Base-by-base conservation (phyloP, 2,113 vertebrate species). In the Notechis scutatus region DNA sequence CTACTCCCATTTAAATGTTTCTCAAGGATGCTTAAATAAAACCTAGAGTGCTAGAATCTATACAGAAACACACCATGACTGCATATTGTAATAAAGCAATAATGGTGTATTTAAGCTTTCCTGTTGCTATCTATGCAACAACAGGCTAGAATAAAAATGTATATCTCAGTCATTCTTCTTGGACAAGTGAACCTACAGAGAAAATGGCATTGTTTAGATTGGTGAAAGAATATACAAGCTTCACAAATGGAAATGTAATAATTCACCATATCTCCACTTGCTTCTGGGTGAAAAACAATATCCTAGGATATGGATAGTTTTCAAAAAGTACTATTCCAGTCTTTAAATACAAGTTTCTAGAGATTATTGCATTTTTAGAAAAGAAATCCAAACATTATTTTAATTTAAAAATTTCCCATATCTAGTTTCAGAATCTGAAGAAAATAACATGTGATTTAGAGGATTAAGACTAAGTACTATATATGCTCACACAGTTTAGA, bases 91-190 rank as follows among this genome's bases (percentile, higher is more conserved):
- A 39, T 88, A 92, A 88, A 3, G 45, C 39, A 34, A 93, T 87
- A 52, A 87, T 92, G 10, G 6, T 1, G 10, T 24, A 47, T 92
- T 95, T 92, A 88, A 95, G 95, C 95, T 81, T 11, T 93, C 64
- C 88, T 39, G 29, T 3, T 90, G 0, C 34, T 47, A 89, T 94
- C 85, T 3, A 21, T 92, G 64, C 88, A 89, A 89, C 21, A 89
- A 57, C 56, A 92, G 86, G 26, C n/a, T 50, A n/a, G 69, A 55
- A 86, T 57, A 64, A 91, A 12, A 3, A 56, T 91, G 85, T 69
- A 93, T 88, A 94, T 95, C 90, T 88, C 96, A 34, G 52, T 95
- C 95, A 88, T 45, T 93, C 90, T 15, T 14, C 90, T 95, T 94
- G 69, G 26, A 5, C 81, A 95, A 93, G 57, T 1, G 87, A 94